phyloP scores from a whole-genome alignment of 2,113 vertebrate genomes.

The Hylia prasina region DNA sequence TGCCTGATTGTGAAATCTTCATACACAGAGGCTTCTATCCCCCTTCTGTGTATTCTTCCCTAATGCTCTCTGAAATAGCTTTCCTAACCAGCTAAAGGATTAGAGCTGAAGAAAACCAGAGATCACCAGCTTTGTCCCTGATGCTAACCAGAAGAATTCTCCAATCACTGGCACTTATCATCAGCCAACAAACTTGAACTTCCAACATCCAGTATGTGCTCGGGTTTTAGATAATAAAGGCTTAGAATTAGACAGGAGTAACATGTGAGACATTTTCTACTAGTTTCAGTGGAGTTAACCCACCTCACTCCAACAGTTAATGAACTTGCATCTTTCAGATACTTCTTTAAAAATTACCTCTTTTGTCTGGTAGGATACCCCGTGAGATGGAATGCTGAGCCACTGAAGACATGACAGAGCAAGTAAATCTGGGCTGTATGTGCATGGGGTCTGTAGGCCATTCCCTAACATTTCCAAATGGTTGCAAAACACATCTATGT shows the following conservation, averaged over 20 bases:
- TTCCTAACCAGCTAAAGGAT: neutral
- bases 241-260: neutral
- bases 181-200: neutral
- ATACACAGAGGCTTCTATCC: neutral
- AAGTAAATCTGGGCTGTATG: neutral
- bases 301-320: neutral
- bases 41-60: neutral
- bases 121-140: neutral
- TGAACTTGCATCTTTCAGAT: neutral
- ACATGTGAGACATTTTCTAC: neutral
- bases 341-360: neutral
- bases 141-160: slow-evolving; percentile 19
- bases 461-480: neutral
- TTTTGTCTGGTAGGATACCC: neutral
- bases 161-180: neutral
- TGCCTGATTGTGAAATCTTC: neutral
- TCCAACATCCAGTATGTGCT: neutral
- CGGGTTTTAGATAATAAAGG: neutral
- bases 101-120: slow-evolving; percentile 47
- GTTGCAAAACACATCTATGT: neutral
- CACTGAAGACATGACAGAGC: neutral
- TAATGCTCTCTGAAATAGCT: neutral
- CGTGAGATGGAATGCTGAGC: neutral
- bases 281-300: neutral
- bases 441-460: neutral